Base-by-base conservation (phyloP, 1,140 invertebrate species). In the Watersipora subatra region DNA sequence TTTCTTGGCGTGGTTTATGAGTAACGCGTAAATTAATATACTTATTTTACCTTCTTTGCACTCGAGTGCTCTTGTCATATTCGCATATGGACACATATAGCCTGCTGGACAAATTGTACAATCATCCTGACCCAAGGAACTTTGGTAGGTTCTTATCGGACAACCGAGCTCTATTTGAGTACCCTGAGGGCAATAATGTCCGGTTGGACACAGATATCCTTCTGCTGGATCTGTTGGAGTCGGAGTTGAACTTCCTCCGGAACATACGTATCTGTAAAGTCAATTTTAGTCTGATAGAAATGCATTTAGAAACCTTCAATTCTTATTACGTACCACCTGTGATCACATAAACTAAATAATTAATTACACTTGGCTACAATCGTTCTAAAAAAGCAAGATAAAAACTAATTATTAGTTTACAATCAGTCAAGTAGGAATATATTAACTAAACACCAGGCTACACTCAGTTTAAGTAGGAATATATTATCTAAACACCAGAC, bases 61-160 rank as follows among this genome's bases (percentile, higher is more conserved):
- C 7, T 63, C 59, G 7, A 70, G 63, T 17, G 75, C 73, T n/a
- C 65, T 58, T 0, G 76, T 74, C 71, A 76, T 74, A 63, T 78
- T 78, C 2, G 66, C 67, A 25, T 73, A 63, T 0, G 67, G 72
- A 61, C 75, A 78, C 73, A 75, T 75, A 62, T 66, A 71, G 1
- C 73, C 73, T 28, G 70, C 75, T 0, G 75, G 76, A 65, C 76
- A 78, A 3, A 68, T 67, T 17, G 71, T 72, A 67, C 76, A 78
- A 65, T 71, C 72, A 26, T 66, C 65, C 59, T 75, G 70, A 25
- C 74, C 76, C 24, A 64, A 46, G 30, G 69, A 69, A 17, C 71
- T 61, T 61, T 78, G 75, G 69, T 73, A 78, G 0, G 72, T 72
- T 19, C 75, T 74, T 20, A 75, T 72, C 15, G 70, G 68, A 71